Evolutionary conservation across 92 coral and sea anemone genomes (phyloP).

Genomic region (Parazoanthus swiftii): DNA sequence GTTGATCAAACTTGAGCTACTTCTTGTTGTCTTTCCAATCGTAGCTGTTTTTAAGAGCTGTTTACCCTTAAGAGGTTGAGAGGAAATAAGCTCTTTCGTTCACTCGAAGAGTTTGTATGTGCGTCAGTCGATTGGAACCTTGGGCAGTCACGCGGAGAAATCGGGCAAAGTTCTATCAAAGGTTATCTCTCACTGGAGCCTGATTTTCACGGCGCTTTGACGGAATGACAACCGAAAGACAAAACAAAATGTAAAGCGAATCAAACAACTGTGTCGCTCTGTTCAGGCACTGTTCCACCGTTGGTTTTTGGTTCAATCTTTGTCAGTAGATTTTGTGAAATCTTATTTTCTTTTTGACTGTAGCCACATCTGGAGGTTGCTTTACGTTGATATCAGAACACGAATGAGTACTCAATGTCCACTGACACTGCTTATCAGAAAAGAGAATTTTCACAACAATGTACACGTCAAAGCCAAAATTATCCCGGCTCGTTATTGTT

Average conservation of each 20-base stretch:
- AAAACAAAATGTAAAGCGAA: constrained; percentile 17
- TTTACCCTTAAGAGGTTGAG: constrained; percentile 19
- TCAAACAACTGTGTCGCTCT: not conserved
- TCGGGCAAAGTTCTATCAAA: constrained; percentile 7
- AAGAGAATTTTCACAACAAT: constrained; percentile 1
- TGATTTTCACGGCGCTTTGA: constrained; percentile 1
- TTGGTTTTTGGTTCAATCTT: not conserved
- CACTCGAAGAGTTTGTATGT: not conserved
- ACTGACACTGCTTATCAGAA: constrained; percentile 15
- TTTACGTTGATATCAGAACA: not conserved
- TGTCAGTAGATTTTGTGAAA: not conserved
- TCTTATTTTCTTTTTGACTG: not conserved
- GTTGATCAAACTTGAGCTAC: not conserved
- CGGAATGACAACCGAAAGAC: not conserved
- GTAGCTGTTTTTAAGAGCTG: not conserved
- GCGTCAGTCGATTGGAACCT: not conserved
- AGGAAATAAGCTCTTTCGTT: constrained; percentile 20
- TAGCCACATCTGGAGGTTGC: not conserved
- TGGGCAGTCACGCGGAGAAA: constrained; percentile 34
- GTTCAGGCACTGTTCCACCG: not conserved
- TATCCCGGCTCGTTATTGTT: constrained; percentile 8
- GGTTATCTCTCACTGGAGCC: constrained; percentile 14
- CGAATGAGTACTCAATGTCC: not conserved
- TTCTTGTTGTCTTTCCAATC: not conserved
- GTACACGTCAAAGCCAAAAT: constrained; percentile 19